phyloP scores from a whole-genome alignment of 2,113 vertebrate genomes.

The Gymnobelideus leadbeateri region DNA sequence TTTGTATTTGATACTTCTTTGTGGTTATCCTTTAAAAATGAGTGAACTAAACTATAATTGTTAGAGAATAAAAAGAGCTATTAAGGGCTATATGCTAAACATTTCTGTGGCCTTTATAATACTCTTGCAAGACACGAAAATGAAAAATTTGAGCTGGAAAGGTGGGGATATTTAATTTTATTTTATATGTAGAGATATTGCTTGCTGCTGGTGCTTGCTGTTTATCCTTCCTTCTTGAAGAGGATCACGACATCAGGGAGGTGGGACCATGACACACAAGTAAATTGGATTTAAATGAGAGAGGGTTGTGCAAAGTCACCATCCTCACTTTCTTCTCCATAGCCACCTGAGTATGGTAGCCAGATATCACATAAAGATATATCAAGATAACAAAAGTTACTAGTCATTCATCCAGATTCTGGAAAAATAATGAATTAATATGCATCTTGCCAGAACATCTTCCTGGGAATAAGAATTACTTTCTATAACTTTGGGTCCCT shows the following conservation, averaged over 20 bases:
- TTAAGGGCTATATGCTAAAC: background rate
- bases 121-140: constrained; percentile 29
- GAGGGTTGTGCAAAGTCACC: too few relatives aligned
- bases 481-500: constrained; percentile 52
- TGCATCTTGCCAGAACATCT: constrained; percentile 38
- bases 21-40: background rate
- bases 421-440: constrained; percentile 50
- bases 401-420: constrained; percentile 5
- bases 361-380: background rate
- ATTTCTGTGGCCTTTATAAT: background rate
- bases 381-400: background rate
- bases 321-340: too few relatives aligned
- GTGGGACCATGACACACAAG: too few relatives aligned
- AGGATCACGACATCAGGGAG: too few relatives aligned
- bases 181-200: background rate
- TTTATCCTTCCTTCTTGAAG: too few relatives aligned
- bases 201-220: too few relatives aligned
- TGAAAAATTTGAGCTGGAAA: constrained; percentile 31
- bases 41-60: constrained; percentile 19
- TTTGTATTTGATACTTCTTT: constrained; percentile 41
- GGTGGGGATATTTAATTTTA: background rate
- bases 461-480: constrained; percentile 39
- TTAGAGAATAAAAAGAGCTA: background rate
- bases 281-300: too few relatives aligned
- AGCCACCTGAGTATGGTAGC: too few relatives aligned